These are phyloP conservation scores for Drosophila rubida DNA, from an alignment of 2,888 invertebrate species.

Conservation along the genomic window DNA sequence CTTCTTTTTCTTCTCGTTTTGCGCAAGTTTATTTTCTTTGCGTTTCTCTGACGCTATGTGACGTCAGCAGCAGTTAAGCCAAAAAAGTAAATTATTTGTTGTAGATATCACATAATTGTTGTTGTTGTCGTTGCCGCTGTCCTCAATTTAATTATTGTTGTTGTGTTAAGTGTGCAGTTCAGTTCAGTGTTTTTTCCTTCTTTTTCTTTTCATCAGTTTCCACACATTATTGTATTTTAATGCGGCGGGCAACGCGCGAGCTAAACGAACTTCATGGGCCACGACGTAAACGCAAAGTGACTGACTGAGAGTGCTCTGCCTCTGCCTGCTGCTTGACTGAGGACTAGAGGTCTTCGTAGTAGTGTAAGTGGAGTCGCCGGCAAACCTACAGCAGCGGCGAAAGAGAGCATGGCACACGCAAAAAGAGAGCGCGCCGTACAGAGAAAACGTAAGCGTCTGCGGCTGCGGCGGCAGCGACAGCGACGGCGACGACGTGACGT, in stretches of 20 bases:
- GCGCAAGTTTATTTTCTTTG: slow-evolving; percentile 45
- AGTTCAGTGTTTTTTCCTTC: slow-evolving; percentile 46
- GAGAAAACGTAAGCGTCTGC: slow-evolving; percentile 64
- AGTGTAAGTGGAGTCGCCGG: slow-evolving; percentile 68
- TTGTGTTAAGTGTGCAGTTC: slow-evolving; percentile 47
- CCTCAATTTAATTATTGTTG: slow-evolving; percentile 38
- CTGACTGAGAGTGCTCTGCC: slow-evolving; percentile 22
- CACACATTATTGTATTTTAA: slow-evolving; percentile 38
- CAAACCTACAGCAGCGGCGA: slow-evolving; percentile 41
- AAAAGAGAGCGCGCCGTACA: slow-evolving; percentile 30
- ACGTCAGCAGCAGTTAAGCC: slow-evolving; percentile 65
- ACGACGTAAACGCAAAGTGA: slow-evolving; percentile 75
- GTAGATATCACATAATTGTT: slow-evolving; percentile 78
- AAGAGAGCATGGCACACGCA: slow-evolving; percentile 34
- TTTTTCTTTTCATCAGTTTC: slow-evolving; percentile 48
- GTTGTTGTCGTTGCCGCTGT: slow-evolving; percentile 26
- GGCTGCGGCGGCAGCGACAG: background rate
- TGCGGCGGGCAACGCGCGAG: slow-evolving; percentile 40
- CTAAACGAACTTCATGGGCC: slow-evolving; percentile 72
- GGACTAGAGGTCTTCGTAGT: slow-evolving; percentile 25
- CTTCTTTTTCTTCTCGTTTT: slow-evolving; percentile 22
- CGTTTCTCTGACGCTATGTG: slow-evolving; percentile 42
- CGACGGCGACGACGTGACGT: slow-evolving; percentile 28
- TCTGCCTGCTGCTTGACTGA: slow-evolving; percentile 20
- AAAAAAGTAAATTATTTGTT: slow-evolving; percentile 49